Conservation (phyloP, 2,113 vertebrate species). For the Trematocara stigmaticum region DNA sequence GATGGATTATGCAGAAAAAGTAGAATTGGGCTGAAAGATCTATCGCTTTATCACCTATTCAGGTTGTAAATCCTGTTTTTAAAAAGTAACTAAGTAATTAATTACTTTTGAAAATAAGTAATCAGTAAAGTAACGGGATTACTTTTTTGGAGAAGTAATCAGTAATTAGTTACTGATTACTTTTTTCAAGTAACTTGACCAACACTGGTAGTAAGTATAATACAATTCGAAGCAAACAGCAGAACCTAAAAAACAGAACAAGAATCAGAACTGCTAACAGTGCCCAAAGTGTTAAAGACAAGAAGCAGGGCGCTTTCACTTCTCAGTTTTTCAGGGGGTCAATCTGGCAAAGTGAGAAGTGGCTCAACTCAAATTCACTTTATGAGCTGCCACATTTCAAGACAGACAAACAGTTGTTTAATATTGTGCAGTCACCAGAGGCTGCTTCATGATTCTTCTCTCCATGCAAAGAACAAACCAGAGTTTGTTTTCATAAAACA, state of each 20-base stretch:
- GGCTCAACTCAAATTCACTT: not conserved
- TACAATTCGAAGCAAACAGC: not conserved
- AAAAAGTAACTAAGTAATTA: too few relatives aligned
- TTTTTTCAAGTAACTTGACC: too few relatives aligned
- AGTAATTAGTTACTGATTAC: too few relatives aligned
- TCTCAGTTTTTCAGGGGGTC: not conserved
- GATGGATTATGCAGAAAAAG: too few relatives aligned
- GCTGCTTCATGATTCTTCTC: not conserved
- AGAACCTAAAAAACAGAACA: not conserved
- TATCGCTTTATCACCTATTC: too few relatives aligned
- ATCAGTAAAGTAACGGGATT: too few relatives aligned
- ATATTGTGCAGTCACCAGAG: not conserved
- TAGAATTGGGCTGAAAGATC: too few relatives aligned
- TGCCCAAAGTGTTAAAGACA: not conserved
- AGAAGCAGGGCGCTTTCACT: slow-evolving; percentile 5
- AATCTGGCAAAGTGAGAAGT: slow-evolving; percentile 23
- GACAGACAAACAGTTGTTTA: not conserved
- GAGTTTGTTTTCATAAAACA: not conserved
- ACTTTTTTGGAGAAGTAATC: too few relatives aligned
- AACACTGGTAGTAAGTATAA: too few relatives aligned
- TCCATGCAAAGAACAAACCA: not conserved
- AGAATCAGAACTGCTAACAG: not conserved
- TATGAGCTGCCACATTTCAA: not conserved
- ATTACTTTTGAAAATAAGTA: too few relatives aligned
- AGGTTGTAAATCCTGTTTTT: too few relatives aligned